Evolutionary conservation across 2,888 invertebrate genomes (phyloP).

Genomic region (Muscina levida): DNA sequence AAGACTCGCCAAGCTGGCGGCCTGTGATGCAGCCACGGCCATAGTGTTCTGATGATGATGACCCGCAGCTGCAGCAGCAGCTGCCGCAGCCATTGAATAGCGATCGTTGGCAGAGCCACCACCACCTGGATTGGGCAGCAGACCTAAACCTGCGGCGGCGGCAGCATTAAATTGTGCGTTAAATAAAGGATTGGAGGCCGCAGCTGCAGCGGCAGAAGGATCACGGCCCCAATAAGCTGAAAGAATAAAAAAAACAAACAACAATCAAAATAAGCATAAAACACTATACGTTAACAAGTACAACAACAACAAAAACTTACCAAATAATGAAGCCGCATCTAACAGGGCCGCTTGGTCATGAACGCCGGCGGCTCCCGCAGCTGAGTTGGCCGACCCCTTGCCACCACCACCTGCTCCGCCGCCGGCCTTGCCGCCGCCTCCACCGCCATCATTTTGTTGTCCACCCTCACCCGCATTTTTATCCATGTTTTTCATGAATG

Average conservation of each 20-base stretch:
- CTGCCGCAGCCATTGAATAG: conserved; percentile 78
- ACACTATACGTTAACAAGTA: background rate
- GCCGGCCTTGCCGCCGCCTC: conserved; percentile 80
- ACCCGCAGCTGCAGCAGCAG: conserved; percentile 79
- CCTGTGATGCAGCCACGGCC: conserved; percentile 92
- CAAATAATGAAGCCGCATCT: conserved; percentile 89
- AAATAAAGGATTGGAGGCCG: conserved; percentile 79
- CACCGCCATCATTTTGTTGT: conserved; percentile 75
- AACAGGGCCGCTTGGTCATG: conserved; percentile 86
- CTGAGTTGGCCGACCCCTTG: conserved; percentile 78
- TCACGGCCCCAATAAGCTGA: conserved; percentile 91
- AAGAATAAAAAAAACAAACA: conserved; percentile 73
- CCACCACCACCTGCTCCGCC: conserved; percentile 78
- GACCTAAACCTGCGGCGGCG: conserved; percentile 78
- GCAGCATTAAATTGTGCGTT: conserved; percentile 80
- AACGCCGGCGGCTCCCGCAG: conserved; percentile 71
- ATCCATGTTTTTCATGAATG: conserved; percentile 83
- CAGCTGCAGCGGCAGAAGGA: conserved; percentile 79
- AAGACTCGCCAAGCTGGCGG: conserved; percentile 88
- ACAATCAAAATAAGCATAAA: background rate
- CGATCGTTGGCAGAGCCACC: conserved; percentile 79
- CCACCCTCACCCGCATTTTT: conserved; percentile 87
- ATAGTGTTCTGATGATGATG: conserved; percentile 86
- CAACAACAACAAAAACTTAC: conserved; percentile 75
- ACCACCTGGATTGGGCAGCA: conserved; percentile 80